Conservation (phyloP, 2,797 vertebrate genomes). For the Clamator glandarius region DNA sequence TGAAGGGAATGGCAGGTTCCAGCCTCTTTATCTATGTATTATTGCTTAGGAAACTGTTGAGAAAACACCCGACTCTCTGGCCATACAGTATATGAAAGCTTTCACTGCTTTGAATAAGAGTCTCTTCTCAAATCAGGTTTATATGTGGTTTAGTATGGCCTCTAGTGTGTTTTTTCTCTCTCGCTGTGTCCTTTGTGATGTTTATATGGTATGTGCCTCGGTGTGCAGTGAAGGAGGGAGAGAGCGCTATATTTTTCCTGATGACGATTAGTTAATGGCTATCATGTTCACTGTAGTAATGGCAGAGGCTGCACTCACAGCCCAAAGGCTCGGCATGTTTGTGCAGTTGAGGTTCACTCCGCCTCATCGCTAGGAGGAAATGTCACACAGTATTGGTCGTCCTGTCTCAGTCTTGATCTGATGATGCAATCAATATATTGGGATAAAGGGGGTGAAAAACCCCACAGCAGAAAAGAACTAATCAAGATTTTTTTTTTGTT, state of each 20-base stretch:
- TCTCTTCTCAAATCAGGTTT: background rate
- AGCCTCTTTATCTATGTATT: slow-evolving; percentile 58
- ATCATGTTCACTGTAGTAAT: background rate
- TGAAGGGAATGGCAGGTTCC: slow-evolving; percentile 52
- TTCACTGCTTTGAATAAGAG: slow-evolving; percentile 51
- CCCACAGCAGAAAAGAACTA: background rate
- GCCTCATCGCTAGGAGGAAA: background rate
- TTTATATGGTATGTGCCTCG: slow-evolving; percentile 6
- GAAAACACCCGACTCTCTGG: slow-evolving; percentile 6
- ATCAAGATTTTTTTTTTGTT: background rate
- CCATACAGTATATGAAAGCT: slow-evolving; percentile 33
- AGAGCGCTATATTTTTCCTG: background rate
- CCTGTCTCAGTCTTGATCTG: background rate
- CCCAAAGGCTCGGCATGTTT: background rate
- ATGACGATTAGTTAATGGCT: slow-evolving; percentile 43
- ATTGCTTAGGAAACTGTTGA: slow-evolving; percentile 57
- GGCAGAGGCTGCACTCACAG: background rate
- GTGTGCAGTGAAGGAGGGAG: slow-evolving; percentile 4
- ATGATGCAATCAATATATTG: background rate
- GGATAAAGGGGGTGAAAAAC: background rate
- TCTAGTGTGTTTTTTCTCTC: slow-evolving; percentile 51
- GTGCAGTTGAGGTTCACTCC: background rate
- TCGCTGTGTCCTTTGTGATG: slow-evolving; percentile 13
- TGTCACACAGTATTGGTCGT: background rate
- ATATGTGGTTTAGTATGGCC: slow-evolving; percentile 20